Evolutionary conservation across 2,888 invertebrate genomes (phyloP).

Genomic region (Brachylomia viminalis): DNA sequence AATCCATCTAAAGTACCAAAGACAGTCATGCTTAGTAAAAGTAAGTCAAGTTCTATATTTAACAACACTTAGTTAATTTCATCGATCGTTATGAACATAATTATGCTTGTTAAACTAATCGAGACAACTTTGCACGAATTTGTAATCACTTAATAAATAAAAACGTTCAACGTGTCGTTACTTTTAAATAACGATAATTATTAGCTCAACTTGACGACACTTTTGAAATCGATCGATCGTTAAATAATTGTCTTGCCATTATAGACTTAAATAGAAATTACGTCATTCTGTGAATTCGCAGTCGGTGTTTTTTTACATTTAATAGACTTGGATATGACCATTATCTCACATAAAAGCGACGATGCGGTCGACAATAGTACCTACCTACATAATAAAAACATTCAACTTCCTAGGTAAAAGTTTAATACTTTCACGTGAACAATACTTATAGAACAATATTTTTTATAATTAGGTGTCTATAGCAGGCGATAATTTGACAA

Average conservation of each 20-base stretch:
- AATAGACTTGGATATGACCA: neutral
- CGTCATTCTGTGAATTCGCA: neutral
- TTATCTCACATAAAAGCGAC: neutral
- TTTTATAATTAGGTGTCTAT: too few species aligned
- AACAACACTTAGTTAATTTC: too few species aligned
- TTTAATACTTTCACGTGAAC: too few species aligned
- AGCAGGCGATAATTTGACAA: neutral
- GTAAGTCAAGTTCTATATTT: too few species aligned
- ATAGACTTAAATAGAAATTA: neutral
- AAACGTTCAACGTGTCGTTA: neutral
- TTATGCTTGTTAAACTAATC: too few species aligned
- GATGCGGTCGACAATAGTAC: neutral
- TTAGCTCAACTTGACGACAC: conserved; percentile 7
- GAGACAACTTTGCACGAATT: too few species aligned
- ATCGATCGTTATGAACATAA: too few species aligned
- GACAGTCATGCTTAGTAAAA: too few species aligned
- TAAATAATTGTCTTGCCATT: neutral
- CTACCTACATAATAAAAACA: too few species aligned
- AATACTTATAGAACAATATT: too few species aligned
- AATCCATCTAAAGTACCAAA: too few species aligned
- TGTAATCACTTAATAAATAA: conserved; percentile 1
- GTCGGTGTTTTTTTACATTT: neutral
- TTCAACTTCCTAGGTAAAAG: neutral
- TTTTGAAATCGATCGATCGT: neutral
- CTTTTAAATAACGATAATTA: conserved; percentile 26